Evolutionary conservation across 2,888 invertebrate genomes (phyloP).

Genomic region (Diloba caeruleocephala): DNA sequence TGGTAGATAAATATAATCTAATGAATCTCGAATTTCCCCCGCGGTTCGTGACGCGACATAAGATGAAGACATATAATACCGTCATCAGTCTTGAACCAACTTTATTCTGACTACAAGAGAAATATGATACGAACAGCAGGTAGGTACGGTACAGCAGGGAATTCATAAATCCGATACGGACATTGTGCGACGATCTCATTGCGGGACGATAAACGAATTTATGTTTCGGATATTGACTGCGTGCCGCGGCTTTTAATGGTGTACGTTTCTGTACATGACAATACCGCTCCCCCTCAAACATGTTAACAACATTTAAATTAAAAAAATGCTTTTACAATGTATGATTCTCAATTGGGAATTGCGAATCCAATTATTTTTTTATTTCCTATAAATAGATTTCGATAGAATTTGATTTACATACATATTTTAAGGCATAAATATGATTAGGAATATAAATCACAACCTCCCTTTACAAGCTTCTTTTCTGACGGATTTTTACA

Average conservation of each 20-base stretch:
- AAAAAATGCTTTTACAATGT: conserved; percentile 7
- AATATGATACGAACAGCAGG: conserved; percentile 55
- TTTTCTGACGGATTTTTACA: conserved; percentile 12
- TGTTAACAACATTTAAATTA: conserved; percentile 17
- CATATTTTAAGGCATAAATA: conserved; percentile 1
- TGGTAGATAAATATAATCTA: conserved; percentile 62
- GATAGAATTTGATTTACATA: too few relatives aligned
- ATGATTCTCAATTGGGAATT: too few relatives aligned
- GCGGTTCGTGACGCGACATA: conserved; percentile 61
- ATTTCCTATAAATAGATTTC: too few relatives aligned
- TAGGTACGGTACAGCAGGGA: conserved; percentile 50
- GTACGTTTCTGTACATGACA: conserved; percentile 29
- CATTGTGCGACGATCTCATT: conserved; percentile 57
- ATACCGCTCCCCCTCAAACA: conserved; percentile 14
- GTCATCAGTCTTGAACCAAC: conserved; percentile 58
- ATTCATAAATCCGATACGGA: conserved; percentile 60
- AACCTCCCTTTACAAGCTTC: conserved; percentile 8
- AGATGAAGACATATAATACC: conserved; percentile 61
- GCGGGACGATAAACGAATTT: conserved; percentile 62
- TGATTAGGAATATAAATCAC: conserved; percentile 5
- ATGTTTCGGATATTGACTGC: conserved; percentile 61
- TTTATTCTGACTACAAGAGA: conserved; percentile 56
- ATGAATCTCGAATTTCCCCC: conserved; percentile 70
- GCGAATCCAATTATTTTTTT: too few relatives aligned
- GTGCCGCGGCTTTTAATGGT: conserved; percentile 41